Evolutionary conservation across 2,113 vertebrate genomes (phyloP).

Genomic region (Phylloscopus trochiloides): DNA sequence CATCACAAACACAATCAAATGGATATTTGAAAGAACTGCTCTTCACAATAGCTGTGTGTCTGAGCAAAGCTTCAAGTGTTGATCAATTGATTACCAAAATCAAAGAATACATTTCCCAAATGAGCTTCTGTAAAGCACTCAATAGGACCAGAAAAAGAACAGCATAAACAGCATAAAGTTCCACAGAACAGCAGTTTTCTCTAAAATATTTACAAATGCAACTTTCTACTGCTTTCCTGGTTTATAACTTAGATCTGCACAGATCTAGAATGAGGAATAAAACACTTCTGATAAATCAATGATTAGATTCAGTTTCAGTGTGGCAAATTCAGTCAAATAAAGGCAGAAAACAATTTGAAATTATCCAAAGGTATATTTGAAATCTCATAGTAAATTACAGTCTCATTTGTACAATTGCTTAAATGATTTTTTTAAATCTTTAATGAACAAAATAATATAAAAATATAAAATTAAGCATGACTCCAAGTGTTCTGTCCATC

Average conservation of each 20-base stretch:
- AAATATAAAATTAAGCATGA: background rate
- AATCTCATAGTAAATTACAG: background rate
- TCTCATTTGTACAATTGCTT: background rate
- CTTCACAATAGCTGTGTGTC: background rate
- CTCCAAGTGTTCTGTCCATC: background rate
- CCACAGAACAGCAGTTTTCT: background rate
- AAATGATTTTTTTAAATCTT: background rate
- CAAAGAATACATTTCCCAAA: slow-evolving; percentile 46
- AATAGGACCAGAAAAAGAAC: background rate
- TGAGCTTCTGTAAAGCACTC: slow-evolving; percentile 20
- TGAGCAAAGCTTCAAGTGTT: slow-evolving; percentile 34
- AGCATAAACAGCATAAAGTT: background rate
- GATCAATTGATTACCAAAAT: slow-evolving; percentile 49
- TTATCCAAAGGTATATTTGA: background rate
- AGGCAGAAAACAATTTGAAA: background rate
- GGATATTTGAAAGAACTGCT: slow-evolving; percentile 26
- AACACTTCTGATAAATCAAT: background rate
- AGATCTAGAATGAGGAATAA: slow-evolving; percentile 19
- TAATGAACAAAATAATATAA: background rate
- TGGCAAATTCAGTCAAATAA: background rate
- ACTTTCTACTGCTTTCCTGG: slow-evolving; percentile 53
- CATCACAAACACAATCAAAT: slow-evolving; percentile 32
- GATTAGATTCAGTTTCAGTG: background rate
- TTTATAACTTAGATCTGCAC: slow-evolving; percentile 63
- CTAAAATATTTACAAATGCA: slow-evolving; percentile 41